phyloP scores from a whole-genome alignment of 2,113 vertebrate genomes.

The Neopipo cinnamomea region DNA sequence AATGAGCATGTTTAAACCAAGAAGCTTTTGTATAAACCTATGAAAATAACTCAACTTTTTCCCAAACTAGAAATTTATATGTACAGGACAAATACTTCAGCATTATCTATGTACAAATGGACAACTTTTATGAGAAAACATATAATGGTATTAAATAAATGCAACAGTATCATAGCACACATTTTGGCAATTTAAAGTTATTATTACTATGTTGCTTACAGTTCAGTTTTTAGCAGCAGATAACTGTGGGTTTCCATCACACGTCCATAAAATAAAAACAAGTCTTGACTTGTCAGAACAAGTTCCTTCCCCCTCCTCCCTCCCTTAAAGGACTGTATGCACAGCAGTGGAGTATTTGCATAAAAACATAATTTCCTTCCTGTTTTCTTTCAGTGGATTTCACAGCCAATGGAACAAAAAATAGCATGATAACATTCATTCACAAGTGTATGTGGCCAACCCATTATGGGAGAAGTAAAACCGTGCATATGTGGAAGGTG shows the following conservation, averaged over 20 bases:
- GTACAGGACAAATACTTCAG: not conserved
- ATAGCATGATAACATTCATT: not conserved
- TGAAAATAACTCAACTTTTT: not conserved
- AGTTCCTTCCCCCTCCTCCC: not conserved
- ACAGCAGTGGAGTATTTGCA: not conserved
- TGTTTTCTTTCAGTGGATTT: not conserved
- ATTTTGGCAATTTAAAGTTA: conserved; percentile 24
- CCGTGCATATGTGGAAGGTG: not conserved
- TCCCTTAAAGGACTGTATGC: not conserved
- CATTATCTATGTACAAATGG: not conserved
- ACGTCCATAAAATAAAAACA: not conserved
- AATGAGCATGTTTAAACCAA: not conserved
- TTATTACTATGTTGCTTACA: not conserved
- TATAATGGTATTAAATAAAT: not conserved
- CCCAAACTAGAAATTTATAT: not conserved
- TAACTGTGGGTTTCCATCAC: not conserved
- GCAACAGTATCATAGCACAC: not conserved
- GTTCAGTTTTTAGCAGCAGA: not conserved
- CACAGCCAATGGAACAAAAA: not conserved
- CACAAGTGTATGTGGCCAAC: not conserved
- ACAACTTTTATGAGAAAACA: not conserved
- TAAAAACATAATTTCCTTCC: not conserved
- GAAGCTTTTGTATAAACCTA: not conserved
- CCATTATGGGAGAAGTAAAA: not conserved
- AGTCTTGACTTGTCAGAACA: not conserved